Base-by-base conservation (phyloP, 2,113 vertebrate species). In the Daphoenositta chrysoptera region DNA sequence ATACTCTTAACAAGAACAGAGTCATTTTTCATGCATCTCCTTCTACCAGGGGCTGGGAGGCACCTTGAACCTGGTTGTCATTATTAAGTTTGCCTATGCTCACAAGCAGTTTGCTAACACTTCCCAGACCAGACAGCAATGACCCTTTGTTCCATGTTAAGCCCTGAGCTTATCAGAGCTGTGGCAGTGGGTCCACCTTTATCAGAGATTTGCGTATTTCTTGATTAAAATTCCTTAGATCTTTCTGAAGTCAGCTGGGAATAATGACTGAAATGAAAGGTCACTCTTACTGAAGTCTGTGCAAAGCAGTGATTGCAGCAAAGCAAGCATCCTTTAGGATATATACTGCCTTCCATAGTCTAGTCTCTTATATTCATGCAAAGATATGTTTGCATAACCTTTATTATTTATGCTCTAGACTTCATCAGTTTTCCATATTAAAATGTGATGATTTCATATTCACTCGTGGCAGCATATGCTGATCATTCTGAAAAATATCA, bases 401-500 rank as follows among this genome's bases (percentile, higher is more conserved):
- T 39, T 48, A 83, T 87, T 86, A 93, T 91, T 96, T 80, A 90
- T 77, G 54, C 82, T 75, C 22, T 50, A 70, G 51, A 83, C 85
- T 83, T 61, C 79, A 85, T 77, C 54, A 63, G 39, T 77, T 95
- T 90, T 83, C 68, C 58, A 60, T 91, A 90, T 88, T 66, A 80
- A 91, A 93, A 95, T 76, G 11, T 39, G 54, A 70, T 88, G 28
- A 51, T 93, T 94, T 91, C 21, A 35, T 77, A 90, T 61, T 73
- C 82, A 40, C 13, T 83, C 57, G 33, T 54, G 42, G 75, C 71
- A 88, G 75, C 33, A 69, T 58, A 81, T 86, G 66, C 87, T 92
- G 83, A 91, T 87, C 54, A 35, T 42, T 73, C 54, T 73, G 56
- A 66, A 96, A 96, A 97, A 86, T 86, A 83, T 58, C 77, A 83